These are phyloP conservation scores for Lycia hirtaria DNA, from an alignment of 2,888 invertebrate species.

Conservation along the genomic window DNA sequence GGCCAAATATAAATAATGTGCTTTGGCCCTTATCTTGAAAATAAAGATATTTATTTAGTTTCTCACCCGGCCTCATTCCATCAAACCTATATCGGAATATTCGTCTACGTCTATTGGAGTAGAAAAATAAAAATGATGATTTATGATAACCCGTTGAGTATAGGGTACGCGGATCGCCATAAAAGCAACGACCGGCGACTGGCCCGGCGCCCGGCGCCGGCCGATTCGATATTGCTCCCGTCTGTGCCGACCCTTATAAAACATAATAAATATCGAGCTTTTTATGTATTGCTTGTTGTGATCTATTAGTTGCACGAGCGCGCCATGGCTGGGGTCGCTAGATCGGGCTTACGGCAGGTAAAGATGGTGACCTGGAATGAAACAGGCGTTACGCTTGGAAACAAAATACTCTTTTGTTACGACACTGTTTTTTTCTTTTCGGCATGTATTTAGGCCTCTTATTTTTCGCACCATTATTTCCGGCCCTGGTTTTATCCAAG, in stretches of 20 bases:
- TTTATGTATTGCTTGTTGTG: slow-evolving; percentile 32
- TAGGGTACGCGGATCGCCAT: slow-evolving; percentile 44
- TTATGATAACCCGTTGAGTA: slow-evolving; percentile 52
- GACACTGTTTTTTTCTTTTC: no score
- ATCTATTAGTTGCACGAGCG: slow-evolving; percentile 25
- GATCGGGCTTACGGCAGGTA: background rate
- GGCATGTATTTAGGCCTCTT: no score
- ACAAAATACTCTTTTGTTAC: no score
- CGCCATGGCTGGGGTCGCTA: background rate
- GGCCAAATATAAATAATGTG: background rate
- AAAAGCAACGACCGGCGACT: slow-evolving; percentile 44
- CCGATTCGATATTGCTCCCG: slow-evolving; percentile 40
- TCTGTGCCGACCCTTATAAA: slow-evolving; percentile 40
- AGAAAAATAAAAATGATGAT: slow-evolving; percentile 51
- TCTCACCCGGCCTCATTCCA: slow-evolving; percentile 27
- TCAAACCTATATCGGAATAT: slow-evolving; percentile 34
- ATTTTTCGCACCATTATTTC: no score
- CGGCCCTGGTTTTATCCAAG: no score
- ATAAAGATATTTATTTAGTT: background rate
- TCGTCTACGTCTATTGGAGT: slow-evolving; percentile 35
- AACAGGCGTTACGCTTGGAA: no score
- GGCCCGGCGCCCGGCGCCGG: slow-evolving; percentile 30
- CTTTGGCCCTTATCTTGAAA: background rate
- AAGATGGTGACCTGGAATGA: background rate
- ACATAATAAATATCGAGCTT: slow-evolving; percentile 34